These are phyloP conservation scores for Porites lutea DNA, from an alignment of 64 coral and sea anemone species.

Conservation along the genomic window DNA sequence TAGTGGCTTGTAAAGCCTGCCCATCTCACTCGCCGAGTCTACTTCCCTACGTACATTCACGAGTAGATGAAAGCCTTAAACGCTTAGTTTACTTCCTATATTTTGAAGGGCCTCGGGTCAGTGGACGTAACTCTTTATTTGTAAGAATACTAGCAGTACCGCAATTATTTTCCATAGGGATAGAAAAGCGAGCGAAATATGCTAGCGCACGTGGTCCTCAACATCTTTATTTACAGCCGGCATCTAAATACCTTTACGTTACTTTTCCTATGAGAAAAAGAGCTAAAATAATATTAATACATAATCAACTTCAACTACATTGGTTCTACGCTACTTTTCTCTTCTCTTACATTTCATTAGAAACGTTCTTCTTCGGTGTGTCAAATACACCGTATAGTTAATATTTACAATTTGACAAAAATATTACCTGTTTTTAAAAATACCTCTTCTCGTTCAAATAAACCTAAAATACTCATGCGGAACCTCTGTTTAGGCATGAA, in stretches of 20 bases:
- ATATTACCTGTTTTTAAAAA: conserved; percentile 24
- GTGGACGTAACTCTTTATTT: too few relatives aligned
- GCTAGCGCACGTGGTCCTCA: not conserved
- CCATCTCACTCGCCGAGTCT: too few relatives aligned
- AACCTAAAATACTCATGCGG: too few relatives aligned
- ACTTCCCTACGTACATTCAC: too few relatives aligned
- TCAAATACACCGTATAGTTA: not conserved
- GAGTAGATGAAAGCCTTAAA: too few relatives aligned
- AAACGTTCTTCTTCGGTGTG: not conserved
- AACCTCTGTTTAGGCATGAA: too few relatives aligned
- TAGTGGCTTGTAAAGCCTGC: too few relatives aligned
- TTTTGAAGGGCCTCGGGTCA: too few relatives aligned
- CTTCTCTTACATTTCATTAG: not conserved
- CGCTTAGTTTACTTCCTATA: too few relatives aligned
- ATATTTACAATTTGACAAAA: conserved; percentile 39
- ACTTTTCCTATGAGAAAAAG: not conserved
- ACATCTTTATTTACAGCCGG: conserved; percentile 34
- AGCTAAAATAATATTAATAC: conserved; percentile 12
- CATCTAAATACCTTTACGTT: conserved; percentile 29
- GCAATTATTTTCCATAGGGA: too few relatives aligned
- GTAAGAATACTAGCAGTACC: too few relatives aligned
- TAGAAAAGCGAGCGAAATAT: too few relatives aligned
- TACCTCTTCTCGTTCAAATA: not conserved
- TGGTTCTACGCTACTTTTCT: not conserved
- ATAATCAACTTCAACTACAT: conserved; percentile 5